A percentile compares a stretch with the other conserved stretches of the same genome.
Evolutionary conservation across 1,140 invertebrate species (phyloP).

Genomic region (Pachypsylla venusta): DNA sequence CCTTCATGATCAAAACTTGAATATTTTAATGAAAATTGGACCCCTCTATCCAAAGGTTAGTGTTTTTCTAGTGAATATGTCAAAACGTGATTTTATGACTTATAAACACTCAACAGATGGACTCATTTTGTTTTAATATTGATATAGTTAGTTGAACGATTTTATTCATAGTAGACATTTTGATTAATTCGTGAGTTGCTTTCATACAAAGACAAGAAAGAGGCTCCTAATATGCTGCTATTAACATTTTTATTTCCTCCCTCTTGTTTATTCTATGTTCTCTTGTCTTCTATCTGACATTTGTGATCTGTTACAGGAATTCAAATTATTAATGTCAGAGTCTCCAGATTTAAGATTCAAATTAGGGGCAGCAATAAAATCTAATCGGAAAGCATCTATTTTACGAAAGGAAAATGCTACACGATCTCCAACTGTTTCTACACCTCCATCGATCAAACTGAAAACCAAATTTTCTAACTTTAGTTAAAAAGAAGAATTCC

Average conservation of each 20-base stretch:
- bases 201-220: background rate
- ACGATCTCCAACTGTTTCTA: constrained; percentile 33
- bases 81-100: background rate
- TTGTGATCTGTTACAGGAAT: constrained; percentile 46
- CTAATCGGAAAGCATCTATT: constrained; percentile 39
- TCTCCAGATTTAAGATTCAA: constrained; percentile 59
- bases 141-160: background rate
- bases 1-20: constrained; percentile 72
- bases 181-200: background rate
- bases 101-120: background rate
- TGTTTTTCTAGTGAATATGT: background rate
- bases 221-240: background rate
- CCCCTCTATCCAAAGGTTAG: constrained; percentile 72
- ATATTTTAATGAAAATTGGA: constrained; percentile 79
- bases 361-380: constrained; percentile 71
- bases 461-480: constrained; percentile 96
- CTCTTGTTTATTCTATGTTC: background rate
- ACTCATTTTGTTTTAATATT: background rate
- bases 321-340: constrained; percentile 74
- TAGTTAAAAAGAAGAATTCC: no score
- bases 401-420: constrained; percentile 29
- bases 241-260: background rate
- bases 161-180: background rate
- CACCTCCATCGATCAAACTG: constrained; percentile 73
- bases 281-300: background rate